Evolutionary conservation across 2,113 vertebrate genomes (phyloP).

Genomic region (Myrmecophaga tridactyla): DNA sequence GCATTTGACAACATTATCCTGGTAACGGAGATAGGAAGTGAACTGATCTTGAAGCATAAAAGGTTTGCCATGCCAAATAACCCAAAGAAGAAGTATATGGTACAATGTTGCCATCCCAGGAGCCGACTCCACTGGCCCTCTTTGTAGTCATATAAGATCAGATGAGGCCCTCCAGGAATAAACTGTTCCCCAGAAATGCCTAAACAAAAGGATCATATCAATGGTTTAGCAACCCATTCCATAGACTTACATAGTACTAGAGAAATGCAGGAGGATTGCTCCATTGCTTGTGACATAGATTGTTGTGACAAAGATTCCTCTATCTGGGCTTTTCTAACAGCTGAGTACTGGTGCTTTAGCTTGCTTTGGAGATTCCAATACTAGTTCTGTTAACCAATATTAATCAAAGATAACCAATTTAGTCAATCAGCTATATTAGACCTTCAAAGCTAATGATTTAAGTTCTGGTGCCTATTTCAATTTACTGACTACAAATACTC

Average conservation of each 20-base stretch:
- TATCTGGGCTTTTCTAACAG: neutral
- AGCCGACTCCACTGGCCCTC: slow-evolving; percentile 89
- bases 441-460: slow-evolving; percentile 10
- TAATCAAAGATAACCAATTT: neutral
- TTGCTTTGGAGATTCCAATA: neutral
- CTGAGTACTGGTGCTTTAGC: neutral
- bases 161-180: slow-evolving; percentile 84
- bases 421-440: neutral
- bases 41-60: slow-evolving; percentile 85
- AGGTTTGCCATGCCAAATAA: slow-evolving; percentile 88
- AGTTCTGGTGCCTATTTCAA: neutral
- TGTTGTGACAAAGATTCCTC: neutral
- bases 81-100: slow-evolving; percentile 96
- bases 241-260: neutral
- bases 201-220: slow-evolving; percentile 66
- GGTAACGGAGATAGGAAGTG: slow-evolving; percentile 87
- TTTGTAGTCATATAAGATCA: slow-evolving; percentile 88
- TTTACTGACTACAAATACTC: neutral
- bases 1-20: slow-evolving; percentile 90
- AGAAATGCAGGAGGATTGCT: neutral
- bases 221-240: neutral
- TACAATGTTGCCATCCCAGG: slow-evolving; percentile 95
- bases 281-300: neutral
- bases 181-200: slow-evolving; percentile 94
- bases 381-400: neutral